Conservation (phyloP, 1,140 invertebrate genomes). For the Nymphalis io region DNA sequence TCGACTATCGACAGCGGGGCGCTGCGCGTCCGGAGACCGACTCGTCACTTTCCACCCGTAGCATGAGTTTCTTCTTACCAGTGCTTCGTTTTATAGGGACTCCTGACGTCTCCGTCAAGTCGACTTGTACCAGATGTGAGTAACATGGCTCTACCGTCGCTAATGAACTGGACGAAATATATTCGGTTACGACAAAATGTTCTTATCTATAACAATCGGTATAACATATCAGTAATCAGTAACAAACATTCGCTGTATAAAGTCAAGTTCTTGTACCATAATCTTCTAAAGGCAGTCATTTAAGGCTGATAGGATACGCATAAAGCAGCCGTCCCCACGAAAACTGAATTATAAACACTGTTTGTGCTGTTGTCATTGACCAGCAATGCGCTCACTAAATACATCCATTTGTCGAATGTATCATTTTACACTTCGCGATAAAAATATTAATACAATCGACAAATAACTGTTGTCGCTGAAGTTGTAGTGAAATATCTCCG, state of each 20-base stretch:
- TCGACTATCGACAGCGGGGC: slow-evolving; percentile 34
- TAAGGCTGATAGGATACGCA: slow-evolving; percentile 33
- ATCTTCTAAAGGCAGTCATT: slow-evolving; percentile 36
- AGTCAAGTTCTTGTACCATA: slow-evolving; percentile 40
- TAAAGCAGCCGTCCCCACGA: slow-evolving; percentile 7
- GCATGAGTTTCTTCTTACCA: slow-evolving; percentile 18
- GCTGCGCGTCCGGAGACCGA: slow-evolving; percentile 11
- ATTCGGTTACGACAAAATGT: slow-evolving; percentile 7
- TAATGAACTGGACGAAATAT: slow-evolving; percentile 30
- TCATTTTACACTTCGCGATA: neutral
- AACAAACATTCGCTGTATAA: slow-evolving; percentile 40
- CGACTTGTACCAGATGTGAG: slow-evolving; percentile 30
- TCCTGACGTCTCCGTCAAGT: slow-evolving; percentile 31
- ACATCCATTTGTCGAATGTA: neutral
- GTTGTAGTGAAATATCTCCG: slow-evolving; percentile 9
- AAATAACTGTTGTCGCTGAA: neutral
- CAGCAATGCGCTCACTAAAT: neutral
- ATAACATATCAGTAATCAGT: slow-evolving; percentile 23
- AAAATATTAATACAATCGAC: slow-evolving; percentile 12
- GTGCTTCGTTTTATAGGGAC: neutral
- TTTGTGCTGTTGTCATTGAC: slow-evolving; percentile 23
- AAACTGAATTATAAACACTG: neutral
- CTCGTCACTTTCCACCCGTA: slow-evolving; percentile 28
- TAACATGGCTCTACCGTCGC: slow-evolving; percentile 17
- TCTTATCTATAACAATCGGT: slow-evolving; percentile 30